Evolutionary conservation across 2,797 vertebrate species (phyloP), one percentile per base, ranked within the genome.

Genomic region (Pseudocheirus occidentalis): DNA sequence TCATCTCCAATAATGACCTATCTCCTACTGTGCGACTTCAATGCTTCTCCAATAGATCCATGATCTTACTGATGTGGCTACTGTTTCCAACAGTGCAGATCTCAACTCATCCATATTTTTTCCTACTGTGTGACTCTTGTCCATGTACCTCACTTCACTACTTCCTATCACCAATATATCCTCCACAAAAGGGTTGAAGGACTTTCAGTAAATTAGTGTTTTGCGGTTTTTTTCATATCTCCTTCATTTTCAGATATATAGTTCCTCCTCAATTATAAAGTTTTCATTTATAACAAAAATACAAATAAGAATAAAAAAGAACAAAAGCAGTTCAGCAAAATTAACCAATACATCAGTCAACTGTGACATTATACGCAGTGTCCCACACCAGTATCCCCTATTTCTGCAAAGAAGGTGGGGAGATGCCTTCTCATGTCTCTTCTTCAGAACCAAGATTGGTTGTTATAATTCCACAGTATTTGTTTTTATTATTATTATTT

Each of bases 1-100:
- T 9, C 40, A 46, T 50, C 40, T 90, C 52, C 87, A 95, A 95
- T 93, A 95, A 95, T 57, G 57, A 34, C 62, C 90, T 96, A 58
- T 91, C 91, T 95, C 95, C 73, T 87, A 87, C 73, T 87, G 73
- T 87, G 73, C 27, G 9, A 50, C 73, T 87, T 50, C 73, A 46
- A 87, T 87, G 73, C 73, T 87, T 87, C 40, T 87, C 50, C 73
- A 27, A 12, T 87, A 87, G 73, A 87, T 87, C 40, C 73, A 87
- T 87, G 73, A 87, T 87, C 40, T 87, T 87, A 87, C 40, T 87
- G 73, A 87, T 87, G 73, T 95, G 57, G 54, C 92, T 90, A 66
- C 93, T 92, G 53, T 93, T 96, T 95, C 90, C 29, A 58, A 92
- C 87, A 89, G 73, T 1, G 73, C 40, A 46, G 40, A 87, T 46